A percentile compares a stretch with the other conserved stretches of the same genome.
These are phyloP conservation scores for Antedon mediterranea DNA, from an alignment of 53 echinoderm and acorn worm species.

Conservation along the genomic window DNA sequence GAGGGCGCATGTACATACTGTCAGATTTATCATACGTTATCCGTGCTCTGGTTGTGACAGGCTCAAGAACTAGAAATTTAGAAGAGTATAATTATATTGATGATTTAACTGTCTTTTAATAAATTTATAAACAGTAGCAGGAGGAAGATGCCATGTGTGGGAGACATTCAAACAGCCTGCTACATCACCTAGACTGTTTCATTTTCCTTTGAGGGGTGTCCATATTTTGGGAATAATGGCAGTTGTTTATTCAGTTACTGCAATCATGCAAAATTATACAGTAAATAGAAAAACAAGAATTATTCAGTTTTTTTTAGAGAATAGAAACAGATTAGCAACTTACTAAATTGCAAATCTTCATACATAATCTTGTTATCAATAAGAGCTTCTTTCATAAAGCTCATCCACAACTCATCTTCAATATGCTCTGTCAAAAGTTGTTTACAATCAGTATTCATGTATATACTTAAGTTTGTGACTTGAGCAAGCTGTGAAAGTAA, in stretches of 20 bases:
- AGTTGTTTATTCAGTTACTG: too few relatives aligned
- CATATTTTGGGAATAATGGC: too few relatives aligned
- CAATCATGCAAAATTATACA: too few relatives aligned
- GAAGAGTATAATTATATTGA: too few relatives aligned
- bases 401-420: conserved; percentile 23
- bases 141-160: too few relatives aligned
- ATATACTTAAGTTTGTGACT: conserved; percentile 37
- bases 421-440: conserved; percentile 29
- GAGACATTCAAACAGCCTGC: too few relatives aligned
- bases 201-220: too few relatives aligned
- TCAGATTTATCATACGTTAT: conserved; percentile 67
- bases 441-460: conserved; percentile 41
- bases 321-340: conserved; percentile 8
- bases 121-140: too few relatives aligned
- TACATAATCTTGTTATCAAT: conserved; percentile 39
- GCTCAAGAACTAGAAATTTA: conserved; percentile 81
- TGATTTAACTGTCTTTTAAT: too few relatives aligned
- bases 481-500: conserved; percentile 31
- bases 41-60: conserved; percentile 57
- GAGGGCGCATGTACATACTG: conserved; percentile 45
- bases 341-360: conserved; percentile 49
- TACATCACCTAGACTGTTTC: too few relatives aligned
- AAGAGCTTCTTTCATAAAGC: conserved; percentile 39
- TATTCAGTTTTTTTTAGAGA: too few relatives aligned
- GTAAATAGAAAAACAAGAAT: too few relatives aligned